Conservation (phyloP, 92 coral and sea anemone genomes). For the Zoanthus solanderi region DNA sequence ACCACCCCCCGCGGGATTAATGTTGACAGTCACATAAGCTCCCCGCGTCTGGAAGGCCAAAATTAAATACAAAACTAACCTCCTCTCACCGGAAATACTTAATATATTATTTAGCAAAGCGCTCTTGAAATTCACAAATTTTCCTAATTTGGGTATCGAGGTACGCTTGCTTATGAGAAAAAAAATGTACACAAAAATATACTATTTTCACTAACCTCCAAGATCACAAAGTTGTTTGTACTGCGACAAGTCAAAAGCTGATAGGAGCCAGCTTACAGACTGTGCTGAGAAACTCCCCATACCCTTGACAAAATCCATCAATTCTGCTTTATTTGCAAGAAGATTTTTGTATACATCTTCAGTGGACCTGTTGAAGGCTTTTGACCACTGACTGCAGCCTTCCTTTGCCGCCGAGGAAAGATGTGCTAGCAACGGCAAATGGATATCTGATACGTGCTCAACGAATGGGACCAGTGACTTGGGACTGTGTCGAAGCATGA, state of each 20-base stretch:
- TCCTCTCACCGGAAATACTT: too few relatives aligned
- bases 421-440: conserved; percentile 54
- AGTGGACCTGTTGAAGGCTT: conserved; percentile 62
- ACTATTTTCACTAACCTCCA: conserved; percentile 61
- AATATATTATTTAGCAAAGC: not conserved
- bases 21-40: too few relatives aligned
- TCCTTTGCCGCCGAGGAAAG: conserved; percentile 70
- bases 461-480: conserved; percentile 1
- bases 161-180: not conserved
- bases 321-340: conserved; percentile 37
- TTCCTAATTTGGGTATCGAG: not conserved
- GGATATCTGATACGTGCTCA: not conserved
- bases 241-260: conserved; percentile 64
- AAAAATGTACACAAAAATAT: too few relatives aligned
- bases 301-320: conserved; percentile 34
- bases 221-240: conserved; percentile 70
- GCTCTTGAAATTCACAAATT: not conserved
- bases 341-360: conserved; percentile 67
- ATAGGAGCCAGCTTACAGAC: conserved; percentile 54
- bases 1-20: too few relatives aligned
- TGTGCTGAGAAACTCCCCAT: conserved; percentile 64
- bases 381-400: conserved; percentile 77
- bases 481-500: not conserved
- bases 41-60: too few relatives aligned
- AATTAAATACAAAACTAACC: too few relatives aligned